phyloP scores from a whole-genome alignment of 2,888 invertebrate species.

The Camponotus fellah region DNA sequence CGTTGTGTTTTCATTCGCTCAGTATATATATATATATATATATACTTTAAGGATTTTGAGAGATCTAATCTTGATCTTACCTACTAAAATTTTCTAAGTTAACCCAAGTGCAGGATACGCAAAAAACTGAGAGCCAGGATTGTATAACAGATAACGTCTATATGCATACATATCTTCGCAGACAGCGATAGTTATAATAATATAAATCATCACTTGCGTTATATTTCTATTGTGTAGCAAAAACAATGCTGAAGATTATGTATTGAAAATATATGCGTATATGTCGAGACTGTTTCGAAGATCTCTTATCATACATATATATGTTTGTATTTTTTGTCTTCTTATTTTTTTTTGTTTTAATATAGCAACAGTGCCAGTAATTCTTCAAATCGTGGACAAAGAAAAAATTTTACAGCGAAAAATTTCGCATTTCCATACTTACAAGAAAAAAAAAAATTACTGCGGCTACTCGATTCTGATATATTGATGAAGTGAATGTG shows the following conservation, averaged over 20 bases:
- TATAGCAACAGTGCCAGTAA: slow-evolving; percentile 69
- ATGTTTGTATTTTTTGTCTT: slow-evolving; percentile 45
- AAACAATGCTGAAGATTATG: slow-evolving; percentile 73
- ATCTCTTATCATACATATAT: slow-evolving; percentile 75
- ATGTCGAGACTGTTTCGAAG: slow-evolving; percentile 78
- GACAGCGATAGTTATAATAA: slow-evolving; percentile 75
- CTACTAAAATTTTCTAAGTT: slow-evolving; percentile 42
- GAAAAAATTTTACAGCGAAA: background rate
- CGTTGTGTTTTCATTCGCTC: background rate
- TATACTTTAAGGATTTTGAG: background rate
- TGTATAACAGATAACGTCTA: slow-evolving; percentile 26
- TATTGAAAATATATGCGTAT: slow-evolving; percentile 68
- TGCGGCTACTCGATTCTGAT: background rate
- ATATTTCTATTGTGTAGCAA: slow-evolving; percentile 79
- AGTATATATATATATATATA: background rate
- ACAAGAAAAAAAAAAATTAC: background rate
- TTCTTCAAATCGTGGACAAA: slow-evolving; percentile 19
- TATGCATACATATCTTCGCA: slow-evolving; percentile 58
- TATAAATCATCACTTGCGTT: slow-evolving; percentile 74
- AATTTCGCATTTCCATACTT: slow-evolving; percentile 54
- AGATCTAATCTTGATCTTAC: slow-evolving; percentile 18
- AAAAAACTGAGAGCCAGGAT: slow-evolving; percentile 31
- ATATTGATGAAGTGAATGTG: slow-evolving; percentile 63
- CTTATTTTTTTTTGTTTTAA: slow-evolving; percentile 63
- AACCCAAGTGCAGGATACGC: slow-evolving; percentile 26